Evolutionary conservation across 2,113 vertebrate genomes (phyloP).

Genomic region (Struthidea cinerea): DNA sequence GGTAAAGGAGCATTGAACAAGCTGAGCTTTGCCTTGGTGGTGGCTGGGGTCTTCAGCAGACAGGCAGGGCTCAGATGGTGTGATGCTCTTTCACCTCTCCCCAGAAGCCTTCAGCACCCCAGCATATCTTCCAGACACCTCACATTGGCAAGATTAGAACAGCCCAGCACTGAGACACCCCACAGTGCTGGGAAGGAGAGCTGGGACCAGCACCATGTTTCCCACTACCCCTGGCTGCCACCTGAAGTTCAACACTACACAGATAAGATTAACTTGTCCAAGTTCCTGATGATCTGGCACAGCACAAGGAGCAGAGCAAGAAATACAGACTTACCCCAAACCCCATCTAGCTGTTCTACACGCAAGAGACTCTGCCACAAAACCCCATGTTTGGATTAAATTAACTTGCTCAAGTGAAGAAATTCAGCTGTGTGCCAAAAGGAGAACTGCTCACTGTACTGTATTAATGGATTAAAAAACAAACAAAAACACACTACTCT

Average conservation of each 20-base stretch:
- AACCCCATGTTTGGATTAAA: neutral
- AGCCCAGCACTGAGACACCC: neutral
- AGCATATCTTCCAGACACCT: neutral
- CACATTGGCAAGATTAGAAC: fast-evolving
- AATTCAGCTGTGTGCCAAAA: neutral
- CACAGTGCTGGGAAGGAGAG: neutral
- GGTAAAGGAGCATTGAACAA: fast-evolving
- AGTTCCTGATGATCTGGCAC: neutral
- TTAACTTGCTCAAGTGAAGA: constrained; percentile 11
- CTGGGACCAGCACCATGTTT: neutral
- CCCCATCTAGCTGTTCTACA: neutral
- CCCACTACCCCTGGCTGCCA: neutral
- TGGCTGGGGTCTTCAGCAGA: neutral
- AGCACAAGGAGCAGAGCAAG: neutral
- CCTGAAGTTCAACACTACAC: neutral
- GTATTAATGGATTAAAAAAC: constrained; percentile 26
- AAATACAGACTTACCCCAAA: neutral
- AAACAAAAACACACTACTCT: neutral
- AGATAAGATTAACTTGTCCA: neutral
- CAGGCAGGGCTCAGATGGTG: neutral
- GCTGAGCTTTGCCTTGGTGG: neutral
- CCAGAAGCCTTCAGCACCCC: neutral
- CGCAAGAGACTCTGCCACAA: neutral
- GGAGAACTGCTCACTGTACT: neutral
- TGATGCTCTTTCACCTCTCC: neutral